phyloP scores from a whole-genome alignment of 1,140 invertebrate genomes.

The Lordiphosa collinella region DNA sequence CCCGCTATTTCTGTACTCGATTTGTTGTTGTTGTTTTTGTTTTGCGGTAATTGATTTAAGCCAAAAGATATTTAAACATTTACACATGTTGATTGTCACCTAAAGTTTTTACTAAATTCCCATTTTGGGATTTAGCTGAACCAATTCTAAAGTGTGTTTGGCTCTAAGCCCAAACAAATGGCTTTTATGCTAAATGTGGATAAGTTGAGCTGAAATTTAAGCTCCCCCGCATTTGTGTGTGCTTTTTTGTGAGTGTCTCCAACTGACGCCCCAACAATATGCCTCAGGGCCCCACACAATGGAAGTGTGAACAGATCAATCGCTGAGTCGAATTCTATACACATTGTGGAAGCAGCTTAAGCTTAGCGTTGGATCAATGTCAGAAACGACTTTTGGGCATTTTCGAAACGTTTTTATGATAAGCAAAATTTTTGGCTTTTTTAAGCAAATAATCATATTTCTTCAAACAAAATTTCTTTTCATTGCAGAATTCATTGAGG shows the following conservation, averaged over 20 bases:
- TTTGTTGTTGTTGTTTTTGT: slow-evolving; percentile 5
- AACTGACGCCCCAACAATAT: slow-evolving; percentile 4
- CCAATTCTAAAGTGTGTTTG: slow-evolving; percentile 38
- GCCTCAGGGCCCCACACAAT: slow-evolving; percentile 47
- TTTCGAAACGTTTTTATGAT: not conserved
- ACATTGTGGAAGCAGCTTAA: slow-evolving; percentile 42
- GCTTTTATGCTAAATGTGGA: slow-evolving; percentile 45
- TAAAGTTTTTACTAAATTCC: slow-evolving; percentile 34
- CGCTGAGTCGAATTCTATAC: slow-evolving; percentile 16
- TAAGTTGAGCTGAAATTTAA: slow-evolving; percentile 40
- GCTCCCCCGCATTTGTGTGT: slow-evolving; percentile 18
- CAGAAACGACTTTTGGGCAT: slow-evolving; percentile 10
- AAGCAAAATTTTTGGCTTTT: slow-evolving; percentile 4
- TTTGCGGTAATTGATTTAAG: slow-evolving; percentile 67
- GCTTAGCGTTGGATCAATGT: slow-evolving; percentile 14
- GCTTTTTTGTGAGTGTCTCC: slow-evolving; percentile 7
- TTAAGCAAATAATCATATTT: no score
- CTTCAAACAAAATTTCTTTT: no score
- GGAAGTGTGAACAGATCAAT: slow-evolving; percentile 67
- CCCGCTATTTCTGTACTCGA: slow-evolving; percentile 34
- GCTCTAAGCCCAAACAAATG: slow-evolving; percentile 44
- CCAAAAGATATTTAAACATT: slow-evolving; percentile 43
- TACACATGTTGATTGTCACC: slow-evolving; percentile 47
- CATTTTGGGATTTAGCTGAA: slow-evolving; percentile 35
- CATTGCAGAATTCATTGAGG: no score